phyloP scores from a whole-genome alignment of 1,140 invertebrate species.

The Rhynchophorus ferrugineus region DNA sequence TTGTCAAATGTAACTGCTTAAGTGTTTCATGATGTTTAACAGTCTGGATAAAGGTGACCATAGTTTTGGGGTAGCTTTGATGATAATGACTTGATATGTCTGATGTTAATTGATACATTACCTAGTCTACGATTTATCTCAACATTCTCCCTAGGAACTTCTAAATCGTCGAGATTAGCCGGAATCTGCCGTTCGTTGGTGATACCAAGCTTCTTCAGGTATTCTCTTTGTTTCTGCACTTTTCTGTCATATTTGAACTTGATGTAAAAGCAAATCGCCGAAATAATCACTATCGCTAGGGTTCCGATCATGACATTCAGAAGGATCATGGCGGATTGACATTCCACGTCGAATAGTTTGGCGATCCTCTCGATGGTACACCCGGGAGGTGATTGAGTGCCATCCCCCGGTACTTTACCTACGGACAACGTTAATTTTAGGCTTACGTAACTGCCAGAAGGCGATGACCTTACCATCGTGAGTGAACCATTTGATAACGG shows the following conservation, averaged over 20 bases:
- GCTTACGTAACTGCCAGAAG: background rate
- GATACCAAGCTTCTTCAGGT: slow-evolving; percentile 44
- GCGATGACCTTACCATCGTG: slow-evolving; percentile 40
- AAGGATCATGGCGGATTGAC: slow-evolving; percentile 63
- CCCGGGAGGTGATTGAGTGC: slow-evolving; percentile 46
- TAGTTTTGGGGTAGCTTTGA: too few species aligned
- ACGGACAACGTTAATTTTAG: background rate
- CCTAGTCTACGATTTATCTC: slow-evolving; percentile 82
- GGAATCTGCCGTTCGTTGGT: slow-evolving; percentile 30
- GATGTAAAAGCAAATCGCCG: slow-evolving; percentile 54
- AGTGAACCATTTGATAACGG: slow-evolving; percentile 57
- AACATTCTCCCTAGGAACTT: slow-evolving; percentile 72
- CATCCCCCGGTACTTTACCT: slow-evolving; percentile 56
- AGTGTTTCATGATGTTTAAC: too few species aligned
- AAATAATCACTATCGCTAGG: slow-evolving; percentile 51
- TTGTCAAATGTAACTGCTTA: too few species aligned
- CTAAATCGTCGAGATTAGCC: slow-evolving; percentile 72
- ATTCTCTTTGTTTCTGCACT: slow-evolving; percentile 58
- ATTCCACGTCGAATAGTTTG: slow-evolving; percentile 55
- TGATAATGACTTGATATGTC: too few species aligned
- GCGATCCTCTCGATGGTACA: slow-evolving; percentile 63
- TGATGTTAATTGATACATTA: too few species aligned
- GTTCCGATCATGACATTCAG: slow-evolving; percentile 62
- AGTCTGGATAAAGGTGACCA: too few species aligned
- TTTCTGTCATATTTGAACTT: slow-evolving; percentile 70